Evolutionary conservation across 2,888 invertebrate species (phyloP), one percentile per base, ranked within the genome.

Genomic region (Reticulitermes lucifugus): DNA sequence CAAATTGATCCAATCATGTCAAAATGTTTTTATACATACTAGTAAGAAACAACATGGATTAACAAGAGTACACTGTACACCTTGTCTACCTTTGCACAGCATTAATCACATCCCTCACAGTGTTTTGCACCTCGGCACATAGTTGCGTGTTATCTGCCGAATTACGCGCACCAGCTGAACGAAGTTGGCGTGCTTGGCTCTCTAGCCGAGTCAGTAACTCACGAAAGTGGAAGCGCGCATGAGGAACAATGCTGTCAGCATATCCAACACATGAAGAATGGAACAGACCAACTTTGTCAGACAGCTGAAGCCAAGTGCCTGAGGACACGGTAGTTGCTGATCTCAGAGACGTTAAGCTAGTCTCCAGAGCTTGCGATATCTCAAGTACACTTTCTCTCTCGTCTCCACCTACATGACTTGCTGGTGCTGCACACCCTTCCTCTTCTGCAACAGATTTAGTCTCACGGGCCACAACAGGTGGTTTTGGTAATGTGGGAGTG

Each of bases 151-250:
- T 94, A 90, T 95, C 95, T 86, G 94, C 92, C 83, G 94, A 93
- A 90, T 95, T 95, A 88, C 95, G 93, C 85, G 94, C 93, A 84
- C 95, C 94, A 10, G 95, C 95, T 75, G 95, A 94, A 84, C 95
- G 92, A 87, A 96, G 90, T 88, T 94, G 93, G 87, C 94, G 92
- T 55, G 94, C 95, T 89, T 95, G 95, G 22, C 92, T 92, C 89
- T 96, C 96, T 83, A 96, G 92, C 79, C 95, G 92, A 6, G 94
- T 94, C 46, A 96, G 92, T 86, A 96, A 90, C 90, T 96, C 95
- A 73, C 96, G 94, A 89, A 97, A 96, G 89, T 97, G 96, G 91
- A 98, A 97, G 89, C 98, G 96, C 82, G 96, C 95, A 89, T 97
- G 97, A 21, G 97, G 96, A 89, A 96, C 95, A 25, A 93, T 92